Evolutionary conservation across 2,888 invertebrate genomes (phyloP).

Genomic region (Caenorhabditis japonica): DNA sequence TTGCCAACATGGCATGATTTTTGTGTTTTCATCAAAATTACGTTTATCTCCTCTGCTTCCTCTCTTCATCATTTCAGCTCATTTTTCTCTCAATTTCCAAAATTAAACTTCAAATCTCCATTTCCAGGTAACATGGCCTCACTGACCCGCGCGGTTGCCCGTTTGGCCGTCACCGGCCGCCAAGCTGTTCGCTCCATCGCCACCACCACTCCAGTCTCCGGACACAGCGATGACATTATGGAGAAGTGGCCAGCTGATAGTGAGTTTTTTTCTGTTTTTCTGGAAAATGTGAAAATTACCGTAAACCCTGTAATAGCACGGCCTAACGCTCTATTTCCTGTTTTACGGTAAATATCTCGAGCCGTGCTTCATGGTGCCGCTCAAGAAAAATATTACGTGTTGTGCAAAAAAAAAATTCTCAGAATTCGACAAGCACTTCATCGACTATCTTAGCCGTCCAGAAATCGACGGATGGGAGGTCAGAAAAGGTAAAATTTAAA

Average conservation of each 20-base stretch:
- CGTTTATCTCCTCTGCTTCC: no score
- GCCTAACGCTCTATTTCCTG: no score
- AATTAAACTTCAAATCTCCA: no score
- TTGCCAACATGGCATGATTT: no score
- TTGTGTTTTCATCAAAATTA: no score
- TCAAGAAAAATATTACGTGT: constrained; percentile 19
- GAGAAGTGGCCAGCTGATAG: constrained; percentile 76
- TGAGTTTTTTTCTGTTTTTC: constrained; percentile 51
- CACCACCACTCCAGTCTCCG: constrained; percentile 51
- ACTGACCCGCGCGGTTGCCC: constrained; percentile 57
- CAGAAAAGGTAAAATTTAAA: constrained; percentile 71
- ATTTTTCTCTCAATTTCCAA: no score
- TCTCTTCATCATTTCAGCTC: not conserved
- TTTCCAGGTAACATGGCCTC: constrained; percentile 62
- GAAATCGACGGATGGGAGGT: constrained; percentile 78
- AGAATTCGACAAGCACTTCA: constrained; percentile 77
- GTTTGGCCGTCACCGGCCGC: constrained; percentile 48
- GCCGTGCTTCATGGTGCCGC: no score
- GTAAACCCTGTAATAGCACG: no score
- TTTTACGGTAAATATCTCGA: no score
- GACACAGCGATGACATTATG: constrained; percentile 68
- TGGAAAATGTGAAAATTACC: no score
- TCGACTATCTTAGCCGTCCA: constrained; percentile 75
- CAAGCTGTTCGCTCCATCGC: constrained; percentile 51
- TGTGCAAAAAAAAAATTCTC: constrained; percentile 21